Evolutionary conservation across 2,888 invertebrate species (phyloP).

Genomic region (Halocaridina rubra): DNA sequence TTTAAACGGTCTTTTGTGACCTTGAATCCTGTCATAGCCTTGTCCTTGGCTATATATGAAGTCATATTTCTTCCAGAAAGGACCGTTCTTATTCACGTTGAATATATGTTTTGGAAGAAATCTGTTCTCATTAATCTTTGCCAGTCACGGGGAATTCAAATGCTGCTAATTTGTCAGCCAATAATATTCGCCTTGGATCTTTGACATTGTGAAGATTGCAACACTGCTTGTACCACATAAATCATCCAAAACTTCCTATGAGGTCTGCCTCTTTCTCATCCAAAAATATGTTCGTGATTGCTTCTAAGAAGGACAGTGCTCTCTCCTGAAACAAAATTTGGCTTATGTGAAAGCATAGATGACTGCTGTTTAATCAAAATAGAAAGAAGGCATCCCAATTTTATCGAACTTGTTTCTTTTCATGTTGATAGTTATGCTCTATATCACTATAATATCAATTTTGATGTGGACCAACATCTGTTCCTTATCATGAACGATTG

Average conservation of each 20-base stretch:
- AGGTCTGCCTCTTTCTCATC: background rate
- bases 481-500: background rate
- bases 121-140: background rate
- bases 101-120: background rate
- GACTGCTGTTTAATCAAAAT: no score
- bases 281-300: background rate
- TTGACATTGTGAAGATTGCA: background rate
- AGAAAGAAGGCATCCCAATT: background rate
- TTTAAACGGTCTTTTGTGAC: no score
- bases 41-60: background rate
- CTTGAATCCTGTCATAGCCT: background rate
- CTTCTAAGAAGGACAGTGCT: background rate
- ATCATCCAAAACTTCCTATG: background rate
- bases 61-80: background rate
- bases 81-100: background rate
- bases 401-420: background rate
- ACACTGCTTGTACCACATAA: background rate
- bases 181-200: background rate
- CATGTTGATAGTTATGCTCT: background rate
- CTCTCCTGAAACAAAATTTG: background rate
- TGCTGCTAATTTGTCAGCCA: background rate
- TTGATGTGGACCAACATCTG: background rate
- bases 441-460: background rate
- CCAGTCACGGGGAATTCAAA: background rate
- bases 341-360: background rate